phyloP scores from a whole-genome alignment of 2,113 vertebrate species.

The Cyanistes caeruleus region DNA sequence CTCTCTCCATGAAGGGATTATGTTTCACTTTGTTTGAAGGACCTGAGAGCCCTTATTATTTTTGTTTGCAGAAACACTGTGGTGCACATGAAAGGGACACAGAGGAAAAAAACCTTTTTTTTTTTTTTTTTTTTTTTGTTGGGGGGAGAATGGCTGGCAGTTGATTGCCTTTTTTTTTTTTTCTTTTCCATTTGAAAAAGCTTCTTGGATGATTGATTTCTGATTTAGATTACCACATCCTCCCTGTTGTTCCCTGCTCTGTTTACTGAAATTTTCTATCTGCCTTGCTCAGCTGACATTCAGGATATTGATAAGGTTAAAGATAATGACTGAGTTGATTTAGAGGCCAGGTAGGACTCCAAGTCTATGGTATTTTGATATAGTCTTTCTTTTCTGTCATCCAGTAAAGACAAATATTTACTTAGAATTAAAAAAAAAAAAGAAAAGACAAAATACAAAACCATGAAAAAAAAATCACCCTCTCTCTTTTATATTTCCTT shows the following conservation, averaged over 20 bases:
- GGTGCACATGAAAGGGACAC: constrained; percentile 62
- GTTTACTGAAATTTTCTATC: constrained; percentile 51
- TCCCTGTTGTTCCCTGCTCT: constrained; percentile 22
- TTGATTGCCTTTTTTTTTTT: constrained; percentile 14
- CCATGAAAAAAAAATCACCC: not conserved
- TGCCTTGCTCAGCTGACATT: constrained; percentile 14
- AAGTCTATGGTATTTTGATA: not conserved
- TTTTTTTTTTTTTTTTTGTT: not conserved
- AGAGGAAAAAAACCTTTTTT: not conserved
- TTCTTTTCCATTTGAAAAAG: constrained; percentile 60
- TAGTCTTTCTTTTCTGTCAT: not conserved
- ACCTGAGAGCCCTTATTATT: constrained; percentile 70
- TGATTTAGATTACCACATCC: constrained; percentile 55
- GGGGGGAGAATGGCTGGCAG: not conserved
- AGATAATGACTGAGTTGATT: not conserved
- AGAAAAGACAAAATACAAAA: not conserved
- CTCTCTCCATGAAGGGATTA: constrained; percentile 51
- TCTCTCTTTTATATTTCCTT: not conserved
- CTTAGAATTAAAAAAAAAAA: not conserved
- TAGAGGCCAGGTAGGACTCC: not conserved
- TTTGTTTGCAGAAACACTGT: constrained; percentile 73
- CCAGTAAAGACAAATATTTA: not conserved
- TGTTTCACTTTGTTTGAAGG: constrained; percentile 72
- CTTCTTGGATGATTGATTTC: constrained; percentile 69
- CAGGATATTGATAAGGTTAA: constrained; percentile 35